A percentile compares a stretch with the other conserved stretches of the same genome.
Evolutionary conservation across 2,797 vertebrate species (phyloP).

Genomic region (Helarctos malayanus): DNA sequence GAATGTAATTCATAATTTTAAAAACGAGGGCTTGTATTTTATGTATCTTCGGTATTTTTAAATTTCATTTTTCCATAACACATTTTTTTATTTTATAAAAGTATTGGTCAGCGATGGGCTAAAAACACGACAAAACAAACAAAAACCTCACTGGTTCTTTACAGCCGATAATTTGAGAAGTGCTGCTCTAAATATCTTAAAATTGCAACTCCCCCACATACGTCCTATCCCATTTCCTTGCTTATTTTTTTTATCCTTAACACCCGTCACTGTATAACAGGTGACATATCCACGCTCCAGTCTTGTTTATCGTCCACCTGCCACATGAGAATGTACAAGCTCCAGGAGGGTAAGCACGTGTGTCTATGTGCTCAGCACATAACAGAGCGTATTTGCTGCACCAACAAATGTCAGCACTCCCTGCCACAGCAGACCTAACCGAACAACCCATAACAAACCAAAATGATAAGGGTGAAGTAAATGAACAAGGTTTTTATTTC

Average conservation of each 20-base stretch:
- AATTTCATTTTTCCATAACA: background rate
- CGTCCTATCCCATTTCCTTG: background rate
- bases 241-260: background rate
- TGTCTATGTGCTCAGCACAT: background rate
- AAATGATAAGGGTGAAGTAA: background rate
- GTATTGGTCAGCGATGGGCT: background rate
- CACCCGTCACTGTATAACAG: background rate
- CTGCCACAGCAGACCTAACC: background rate
- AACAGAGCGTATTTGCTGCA: background rate
- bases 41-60: background rate
- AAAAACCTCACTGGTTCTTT: background rate
- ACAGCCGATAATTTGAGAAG: background rate
- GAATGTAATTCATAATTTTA: background rate
- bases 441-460: background rate
- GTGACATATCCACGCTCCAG: background rate
- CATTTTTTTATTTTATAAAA: background rate
- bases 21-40: background rate
- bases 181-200: background rate
- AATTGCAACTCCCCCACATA: background rate
- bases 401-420: background rate
- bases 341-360: background rate
- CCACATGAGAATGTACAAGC: background rate
- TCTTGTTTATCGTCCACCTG: background rate
- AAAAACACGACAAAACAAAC: background rate
- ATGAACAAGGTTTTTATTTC: background rate